Evolutionary conservation across 2,888 invertebrate genomes (phyloP), one percentile per base, ranked within the genome.

Genomic region (Oscheius onirici): DNA sequence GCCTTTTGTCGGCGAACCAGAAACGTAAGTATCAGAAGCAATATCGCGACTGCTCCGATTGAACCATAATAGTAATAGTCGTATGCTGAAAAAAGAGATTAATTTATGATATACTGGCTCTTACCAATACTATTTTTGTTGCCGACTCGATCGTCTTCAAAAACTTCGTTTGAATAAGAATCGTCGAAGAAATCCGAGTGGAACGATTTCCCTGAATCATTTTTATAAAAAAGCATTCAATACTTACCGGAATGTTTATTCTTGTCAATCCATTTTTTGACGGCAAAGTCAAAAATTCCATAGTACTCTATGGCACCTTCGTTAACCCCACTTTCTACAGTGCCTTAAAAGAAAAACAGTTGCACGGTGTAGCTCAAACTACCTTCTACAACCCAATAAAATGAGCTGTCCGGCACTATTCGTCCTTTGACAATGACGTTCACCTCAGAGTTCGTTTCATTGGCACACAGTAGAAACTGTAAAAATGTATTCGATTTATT

Each of bases 381-480:
- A 63, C 63, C 22, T 49, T 63, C 10, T 6, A 63, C 63, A 3
- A 63, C 24, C 28, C 46, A 63, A 24, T 46, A 63, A 13, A 46
- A 49, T 3, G 63, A 34, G 17, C 20, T 34, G 24, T 28, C n/a
- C 10, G 11, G 26, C 13, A 28, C n/a, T 22, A 63, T 63, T 28
- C 26, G 13, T 24, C 49, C 49, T 15, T 26, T 20, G 2, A 63
- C 63, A 24, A 15, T 46, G 1, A 26, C 63, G 15, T 49, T 17
- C 15, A 49, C 26, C 26, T 15, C 34, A 2, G 13, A 6, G 44
- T 46, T 26, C 13, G 2, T 10, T 3, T 20, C 11, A 3, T 1
- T 26, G 5, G 63, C 63, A n/a, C 63, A 63, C 2, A 63, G 49
- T 15, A 46, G 34, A 49, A 63, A 46, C 63, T 63, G 10, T 22